Base-by-base conservation (phyloP, 1,140 invertebrate genomes). In the Atopsyche davidsoni region DNA sequence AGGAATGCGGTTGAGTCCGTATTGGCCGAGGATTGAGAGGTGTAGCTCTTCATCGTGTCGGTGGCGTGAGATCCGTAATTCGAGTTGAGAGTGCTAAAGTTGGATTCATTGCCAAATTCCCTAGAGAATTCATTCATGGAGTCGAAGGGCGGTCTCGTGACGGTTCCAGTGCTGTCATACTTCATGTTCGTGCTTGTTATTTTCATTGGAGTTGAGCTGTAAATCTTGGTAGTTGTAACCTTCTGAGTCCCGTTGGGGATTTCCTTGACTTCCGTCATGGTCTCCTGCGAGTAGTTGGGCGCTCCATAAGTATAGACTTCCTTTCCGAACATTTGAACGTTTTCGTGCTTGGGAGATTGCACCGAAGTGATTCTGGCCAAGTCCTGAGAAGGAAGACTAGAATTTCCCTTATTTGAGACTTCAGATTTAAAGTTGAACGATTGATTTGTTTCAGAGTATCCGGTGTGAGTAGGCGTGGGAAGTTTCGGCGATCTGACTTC, bases 181-280 rank as follows among this genome's bases (percentile, higher is more conserved):
- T 71, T 73, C 2, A 68, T 74, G 41, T 60, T 71, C 0, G 72
- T 74, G 24, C 63, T 70, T 1, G 70, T 74, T n/a, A 74, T 53
- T 45, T 71, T 73, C 1, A 74, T 69, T 0, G 72, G 72, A 0
- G 70, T 71, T 0, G 72, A 74, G 51, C 70, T 73, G 62, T 74
- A 74, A 3, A 74, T 70, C 46, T 73, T 74, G 0, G 72, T 74
- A 0, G 68, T 74, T 0, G 72, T 74, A 0, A 73, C 67, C 46
- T 72, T 73, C 46, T 74, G 72, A 0, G 72, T 74, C 2, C 72
- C 72, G 39, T 74, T 74, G 0, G 72, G 70, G 47, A 74, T 70
- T 11, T 73, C 70, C 45, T 73, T 73, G 0, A 74, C 70, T 51
- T 74, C 72, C 0, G 72, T 74, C 0, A 66, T 72, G 0, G 72